These are phyloP conservation scores for Drosophila tani DNA, from an alignment of 1,140 invertebrate species.

Conservation along the genomic window DNA sequence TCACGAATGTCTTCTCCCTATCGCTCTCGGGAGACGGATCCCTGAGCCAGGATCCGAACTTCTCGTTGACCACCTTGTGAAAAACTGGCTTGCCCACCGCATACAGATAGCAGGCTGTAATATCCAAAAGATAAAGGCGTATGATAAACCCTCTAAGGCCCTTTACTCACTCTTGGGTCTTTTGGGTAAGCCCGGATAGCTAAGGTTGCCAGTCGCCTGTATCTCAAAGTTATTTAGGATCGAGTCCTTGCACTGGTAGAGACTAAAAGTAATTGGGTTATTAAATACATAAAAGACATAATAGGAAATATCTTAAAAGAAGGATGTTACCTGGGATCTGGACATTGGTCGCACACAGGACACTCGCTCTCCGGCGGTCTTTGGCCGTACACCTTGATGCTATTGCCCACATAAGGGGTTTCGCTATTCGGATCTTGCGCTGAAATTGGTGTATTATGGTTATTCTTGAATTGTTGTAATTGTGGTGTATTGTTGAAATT, in stretches of 20 bases:
- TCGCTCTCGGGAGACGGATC: constrained; percentile 89
- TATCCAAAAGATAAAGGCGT: neutral
- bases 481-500: no score
- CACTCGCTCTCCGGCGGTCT: constrained; percentile 88
- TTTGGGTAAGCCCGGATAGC: constrained; percentile 87
- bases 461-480: no score
- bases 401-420: constrained; percentile 79
- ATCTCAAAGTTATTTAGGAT: constrained; percentile 87
- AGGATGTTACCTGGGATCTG: constrained; percentile 80
- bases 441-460: constrained; percentile 11
- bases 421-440: constrained; percentile 83
- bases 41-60: constrained; percentile 94
- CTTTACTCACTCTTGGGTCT: constrained; percentile 86
- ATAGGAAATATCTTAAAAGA: neutral
- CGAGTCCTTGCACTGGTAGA: constrained; percentile 87
- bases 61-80: constrained; percentile 90
- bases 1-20: constrained; percentile 93
- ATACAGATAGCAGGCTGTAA: constrained; percentile 92
- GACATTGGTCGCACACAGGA: constrained; percentile 86
- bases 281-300: neutral
- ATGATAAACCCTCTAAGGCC: rapidly evolving
- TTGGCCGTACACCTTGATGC: constrained; percentile 86
- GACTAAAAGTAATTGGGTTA: constrained; percentile 42
- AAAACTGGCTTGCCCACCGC: constrained; percentile 97
- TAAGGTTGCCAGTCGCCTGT: constrained; percentile 86